Conservation (phyloP, 1,140 invertebrate genomes). For the Neodiprion virginianus region DNA sequence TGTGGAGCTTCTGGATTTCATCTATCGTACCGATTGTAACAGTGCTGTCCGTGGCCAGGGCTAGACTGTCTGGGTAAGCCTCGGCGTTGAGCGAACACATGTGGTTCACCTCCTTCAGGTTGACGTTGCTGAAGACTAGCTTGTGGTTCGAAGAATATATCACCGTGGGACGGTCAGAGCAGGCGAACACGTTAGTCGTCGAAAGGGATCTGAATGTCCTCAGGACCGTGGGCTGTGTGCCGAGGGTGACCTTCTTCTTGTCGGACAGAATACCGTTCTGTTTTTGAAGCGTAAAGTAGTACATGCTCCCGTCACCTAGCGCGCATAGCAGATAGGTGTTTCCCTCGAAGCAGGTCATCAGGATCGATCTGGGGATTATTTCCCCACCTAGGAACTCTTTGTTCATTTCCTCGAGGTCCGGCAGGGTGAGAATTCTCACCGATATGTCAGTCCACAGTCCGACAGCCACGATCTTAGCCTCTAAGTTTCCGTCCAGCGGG, state of each 20-base stretch:
- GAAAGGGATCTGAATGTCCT: constrained; percentile 90
- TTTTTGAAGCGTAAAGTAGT: constrained; percentile 89
- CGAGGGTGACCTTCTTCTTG: constrained; percentile 92
- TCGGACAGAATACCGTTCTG: constrained; percentile 76
- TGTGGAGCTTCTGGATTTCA: constrained; percentile 98
- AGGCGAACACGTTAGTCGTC: constrained; percentile 98
- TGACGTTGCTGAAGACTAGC: constrained; percentile 98
- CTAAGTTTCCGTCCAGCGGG: constrained; percentile 71
- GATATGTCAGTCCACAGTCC: constrained; percentile 99
- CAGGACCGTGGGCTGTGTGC: constrained; percentile 95
- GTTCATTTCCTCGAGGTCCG: constrained; percentile 78
- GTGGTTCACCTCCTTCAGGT: constrained; percentile 96
- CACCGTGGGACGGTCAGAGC: constrained; percentile 97
- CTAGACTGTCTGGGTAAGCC: constrained; percentile 94
- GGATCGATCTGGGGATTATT: constrained; percentile 93
- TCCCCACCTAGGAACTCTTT: constrained; percentile 91
- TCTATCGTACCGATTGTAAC: constrained; percentile 98
- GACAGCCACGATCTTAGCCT: constrained; percentile 83
- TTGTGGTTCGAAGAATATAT: constrained; percentile 99
- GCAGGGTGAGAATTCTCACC: constrained; percentile 82
- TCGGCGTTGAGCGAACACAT: constrained; percentile 97
- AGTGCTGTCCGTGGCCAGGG: constrained; percentile 90
- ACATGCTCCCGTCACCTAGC: constrained; percentile 96
- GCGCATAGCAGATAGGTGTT: constrained; percentile 91
- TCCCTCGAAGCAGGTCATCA: constrained; percentile 94